A percentile compares a stretch with the other conserved stretches of the same genome.
Evolutionary conservation across 2,888 invertebrate species (phyloP).

Genomic region (Coronaproctus castanopsis): DNA sequence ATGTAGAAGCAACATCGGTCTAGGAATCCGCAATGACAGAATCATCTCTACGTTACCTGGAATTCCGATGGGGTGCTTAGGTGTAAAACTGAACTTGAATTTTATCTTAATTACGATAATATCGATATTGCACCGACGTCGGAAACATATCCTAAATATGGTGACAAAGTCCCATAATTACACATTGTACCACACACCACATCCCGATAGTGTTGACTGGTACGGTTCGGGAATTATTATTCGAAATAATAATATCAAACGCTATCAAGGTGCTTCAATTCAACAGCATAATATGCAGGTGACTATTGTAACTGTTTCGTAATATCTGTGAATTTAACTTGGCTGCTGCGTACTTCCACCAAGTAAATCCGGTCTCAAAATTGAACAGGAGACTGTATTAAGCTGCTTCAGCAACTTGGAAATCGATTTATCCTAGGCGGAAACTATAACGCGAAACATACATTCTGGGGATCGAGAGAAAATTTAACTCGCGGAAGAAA

Average conservation of each 20-base stretch:
- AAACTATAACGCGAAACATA: neutral
- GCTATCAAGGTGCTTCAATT: neutral
- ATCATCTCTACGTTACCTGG: too few species aligned
- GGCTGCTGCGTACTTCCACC: slow-evolving; percentile 2
- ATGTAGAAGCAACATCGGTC: too few species aligned
- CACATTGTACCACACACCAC: neutral
- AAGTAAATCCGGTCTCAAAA: neutral
- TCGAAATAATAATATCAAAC: neutral
- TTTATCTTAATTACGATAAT: neutral
- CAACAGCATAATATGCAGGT: neutral
- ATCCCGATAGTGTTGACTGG: neutral
- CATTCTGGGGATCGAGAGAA: neutral
- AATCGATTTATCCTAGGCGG: neutral
- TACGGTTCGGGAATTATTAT: neutral
- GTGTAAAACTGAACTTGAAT: too few species aligned
- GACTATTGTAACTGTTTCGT: neutral
- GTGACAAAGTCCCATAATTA: neutral
- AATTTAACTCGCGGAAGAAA: neutral
- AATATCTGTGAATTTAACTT: neutral
- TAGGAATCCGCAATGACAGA: too few species aligned
- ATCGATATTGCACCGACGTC: slow-evolving; percentile 2
- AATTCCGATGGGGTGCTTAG: too few species aligned
- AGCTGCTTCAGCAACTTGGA: neutral
- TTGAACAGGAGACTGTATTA: neutral
- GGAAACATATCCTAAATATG: neutral